Conservation (phyloP, 2,888 invertebrate genomes). For the Gonocerus acuteangulatus region DNA sequence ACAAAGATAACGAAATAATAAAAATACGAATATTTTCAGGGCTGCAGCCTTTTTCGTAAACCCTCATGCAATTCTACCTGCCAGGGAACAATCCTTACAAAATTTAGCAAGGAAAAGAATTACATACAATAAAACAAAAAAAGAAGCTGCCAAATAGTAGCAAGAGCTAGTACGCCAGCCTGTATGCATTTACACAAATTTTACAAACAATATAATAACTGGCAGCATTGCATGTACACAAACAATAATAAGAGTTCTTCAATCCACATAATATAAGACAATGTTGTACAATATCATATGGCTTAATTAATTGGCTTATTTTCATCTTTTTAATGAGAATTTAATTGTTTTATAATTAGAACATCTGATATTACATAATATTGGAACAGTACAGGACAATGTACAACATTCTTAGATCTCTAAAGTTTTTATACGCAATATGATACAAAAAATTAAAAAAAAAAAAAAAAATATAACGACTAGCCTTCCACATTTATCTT, state of each 20-base stretch:
- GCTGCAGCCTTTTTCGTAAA: too few relatives aligned
- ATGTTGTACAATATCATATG: constrained; percentile 11
- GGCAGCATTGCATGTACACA: constrained; percentile 17
- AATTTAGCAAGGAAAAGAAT: background rate
- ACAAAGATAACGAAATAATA: background rate
- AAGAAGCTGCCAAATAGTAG: constrained; percentile 18
- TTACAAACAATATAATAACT: background rate
- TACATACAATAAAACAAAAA: constrained; percentile 2
- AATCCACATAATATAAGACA: too few relatives aligned
- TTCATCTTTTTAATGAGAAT: background rate
- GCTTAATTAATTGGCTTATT: background rate
- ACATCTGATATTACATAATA: too few relatives aligned
- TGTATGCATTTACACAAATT: constrained; percentile 9
- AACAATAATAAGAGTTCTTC: too few relatives aligned
- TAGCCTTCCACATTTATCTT: constrained; percentile 17
- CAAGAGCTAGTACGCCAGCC: constrained; percentile 14
- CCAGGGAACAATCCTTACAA: constrained; percentile 15
- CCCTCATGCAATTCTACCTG: constrained; percentile 26
- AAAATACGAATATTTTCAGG: background rate
- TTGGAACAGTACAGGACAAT: constrained; percentile 6
- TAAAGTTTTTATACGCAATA: background rate
- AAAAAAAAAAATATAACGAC: constrained; percentile 11
- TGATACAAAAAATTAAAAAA: background rate
- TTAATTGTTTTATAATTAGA: too few relatives aligned
- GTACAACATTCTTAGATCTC: constrained; percentile 17